Base-by-base conservation (phyloP, 1,140 invertebrate species). In the Caenorhabditis brenneri region DNA sequence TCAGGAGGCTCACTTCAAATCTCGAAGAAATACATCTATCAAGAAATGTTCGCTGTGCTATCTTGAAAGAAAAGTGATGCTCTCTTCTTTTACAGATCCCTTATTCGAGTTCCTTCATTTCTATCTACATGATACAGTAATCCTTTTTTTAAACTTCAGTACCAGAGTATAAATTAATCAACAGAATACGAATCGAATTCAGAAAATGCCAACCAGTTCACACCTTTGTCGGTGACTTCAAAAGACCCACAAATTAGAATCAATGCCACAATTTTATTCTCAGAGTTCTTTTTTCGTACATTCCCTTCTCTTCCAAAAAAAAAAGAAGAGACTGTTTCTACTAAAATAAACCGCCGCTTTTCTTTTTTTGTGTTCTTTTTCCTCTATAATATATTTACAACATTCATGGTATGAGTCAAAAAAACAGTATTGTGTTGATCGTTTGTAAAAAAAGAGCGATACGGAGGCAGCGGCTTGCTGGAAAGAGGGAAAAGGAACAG, bases 401-500 rank as follows among this genome's bases (percentile, higher is more conserved):
- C 58, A 6, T 5, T 58, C 22, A 65, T 74, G 65, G 65, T 74
- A 74, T 74, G 65, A 74, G 65, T 74, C 65, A 74, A 74, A 74
- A 74, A 65, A 74, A 74, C 65, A 74, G 36, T 74, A 74, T 74
- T 74, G 65, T 42, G 36, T 74, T 74, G 65, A 24, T 42, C 65
- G 53, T 55, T 24, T 29, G 19, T 6, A 29, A 51, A 12, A n/a
- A 65, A 65, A 65, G 15, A 15, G 12, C 48, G 48, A 51, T 51
- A n/a, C n/a, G 48, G 48, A 12, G 65, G 15, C 29, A 36, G 22
- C 65, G 65, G 65, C 65, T 42, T 42, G 65, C 65, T 74, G 65
- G 65, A 74, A 74, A 74, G n/a, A 74, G 29, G 16, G 33, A 39
- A 65, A 33, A 22, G 31, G 60, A 58, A 27, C 29, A 65, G 33